These are phyloP conservation scores for Marmota flaviventris DNA, from an alignment of 2,113 vertebrate species.

Conservation along the genomic window DNA sequence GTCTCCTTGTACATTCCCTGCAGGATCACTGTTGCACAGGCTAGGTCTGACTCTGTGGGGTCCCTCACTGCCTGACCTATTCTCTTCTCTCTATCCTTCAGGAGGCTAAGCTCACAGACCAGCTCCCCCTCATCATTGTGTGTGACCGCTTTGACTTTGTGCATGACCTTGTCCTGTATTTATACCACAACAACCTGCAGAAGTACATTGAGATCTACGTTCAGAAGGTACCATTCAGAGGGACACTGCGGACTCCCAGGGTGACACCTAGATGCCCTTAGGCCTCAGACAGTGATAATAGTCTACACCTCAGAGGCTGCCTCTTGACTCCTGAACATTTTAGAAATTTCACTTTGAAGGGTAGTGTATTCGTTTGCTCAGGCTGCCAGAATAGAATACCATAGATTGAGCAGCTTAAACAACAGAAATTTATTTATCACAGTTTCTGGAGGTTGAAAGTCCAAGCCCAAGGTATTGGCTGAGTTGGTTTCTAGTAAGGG, in stretches of 20 bases:
- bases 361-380: neutral
- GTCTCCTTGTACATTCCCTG: neutral
- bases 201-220: conserved; percentile 98
- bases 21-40: neutral
- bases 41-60: neutral
- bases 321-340: neutral
- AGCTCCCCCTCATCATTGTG: conserved; percentile 96
- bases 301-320: neutral
- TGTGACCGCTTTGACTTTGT: conserved; percentile 97
- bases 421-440: too few relatives aligned
- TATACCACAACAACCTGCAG: conserved; percentile 96
- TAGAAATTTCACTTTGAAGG: neutral
- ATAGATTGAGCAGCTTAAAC: too few relatives aligned
- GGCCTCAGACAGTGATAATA: neutral
- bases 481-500: neutral
- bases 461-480: too few relatives aligned
- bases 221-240: conserved; percentile 91
- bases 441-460: too few relatives aligned
- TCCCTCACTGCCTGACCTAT: neutral
- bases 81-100: conserved; percentile 71
- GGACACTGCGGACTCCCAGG: neutral
- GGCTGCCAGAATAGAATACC: neutral
- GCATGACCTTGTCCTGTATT: conserved; percentile 95
- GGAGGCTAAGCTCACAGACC: conserved; percentile 97
- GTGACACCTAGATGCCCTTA: neutral